Conservation (phyloP, 2,113 vertebrate genomes). For the Coryphaenoides rupestris region DNA sequence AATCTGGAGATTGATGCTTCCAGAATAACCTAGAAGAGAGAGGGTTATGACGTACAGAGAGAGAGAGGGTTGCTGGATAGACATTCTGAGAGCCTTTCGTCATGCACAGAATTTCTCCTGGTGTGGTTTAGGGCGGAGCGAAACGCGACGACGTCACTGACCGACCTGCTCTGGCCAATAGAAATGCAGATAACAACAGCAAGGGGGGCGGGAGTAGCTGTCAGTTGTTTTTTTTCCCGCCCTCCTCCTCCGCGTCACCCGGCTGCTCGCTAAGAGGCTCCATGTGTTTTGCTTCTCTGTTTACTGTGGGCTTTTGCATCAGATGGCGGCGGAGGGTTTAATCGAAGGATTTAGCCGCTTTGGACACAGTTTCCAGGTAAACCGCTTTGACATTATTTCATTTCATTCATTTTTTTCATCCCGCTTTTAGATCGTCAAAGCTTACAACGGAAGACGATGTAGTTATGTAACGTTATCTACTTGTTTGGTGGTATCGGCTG, state of each 20-base stretch:
- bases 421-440: neutral
- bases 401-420: neutral
- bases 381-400: constrained; percentile 1
- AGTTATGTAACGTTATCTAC: neutral
- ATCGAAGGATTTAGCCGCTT: constrained; percentile 33
- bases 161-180: constrained; percentile 34
- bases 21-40: too few relatives aligned
- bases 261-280: constrained; percentile 18
- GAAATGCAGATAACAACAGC: neutral
- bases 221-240: too few relatives aligned
- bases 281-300: neutral
- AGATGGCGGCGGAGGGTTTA: constrained; percentile 41
- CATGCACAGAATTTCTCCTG: neutral
- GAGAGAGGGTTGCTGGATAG: too few relatives aligned
- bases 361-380: constrained; percentile 41
- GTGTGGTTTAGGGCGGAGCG: neutral
- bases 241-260: constrained; percentile 44
- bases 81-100: too few relatives aligned
- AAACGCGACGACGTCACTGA: neutral
- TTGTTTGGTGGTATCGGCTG: neutral
- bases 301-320: constrained; percentile 38
- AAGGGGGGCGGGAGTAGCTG: constrained; percentile 15
- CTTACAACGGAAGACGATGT: neutral
- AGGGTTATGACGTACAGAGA: too few relatives aligned
- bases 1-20: too few relatives aligned